A percentile compares a stretch with the other conserved stretches of the same genome.
These are phyloP conservation scores for Melieria picta DNA, from an alignment of 2,888 invertebrate genomes.

Conservation along the genomic window DNA sequence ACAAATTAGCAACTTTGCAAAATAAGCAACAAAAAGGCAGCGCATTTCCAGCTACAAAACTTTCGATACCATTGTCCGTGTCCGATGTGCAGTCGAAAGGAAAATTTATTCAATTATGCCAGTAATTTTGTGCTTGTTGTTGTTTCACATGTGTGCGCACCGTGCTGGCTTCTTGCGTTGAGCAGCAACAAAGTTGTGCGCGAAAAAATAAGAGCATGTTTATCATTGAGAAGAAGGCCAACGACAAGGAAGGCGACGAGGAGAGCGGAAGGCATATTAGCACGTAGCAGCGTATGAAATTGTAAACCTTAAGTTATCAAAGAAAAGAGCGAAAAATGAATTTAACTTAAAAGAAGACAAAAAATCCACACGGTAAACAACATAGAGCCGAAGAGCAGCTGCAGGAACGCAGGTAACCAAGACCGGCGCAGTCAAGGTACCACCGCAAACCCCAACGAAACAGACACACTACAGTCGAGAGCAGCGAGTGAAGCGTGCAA, in stretches of 20 bases:
- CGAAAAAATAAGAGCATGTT: conserved; percentile 14
- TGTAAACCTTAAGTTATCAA: conserved; percentile 7
- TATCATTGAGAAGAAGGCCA: background rate
- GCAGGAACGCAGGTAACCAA: too few relatives aligned
- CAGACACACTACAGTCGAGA: conserved; percentile 7
- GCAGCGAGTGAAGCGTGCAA: conserved; percentile 55
- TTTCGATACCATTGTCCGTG: conserved; percentile 21
- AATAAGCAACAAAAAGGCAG: conserved; percentile 1
- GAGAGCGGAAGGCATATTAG: too few relatives aligned
- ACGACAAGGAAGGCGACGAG: too few relatives aligned
- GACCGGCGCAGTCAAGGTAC: too few relatives aligned
- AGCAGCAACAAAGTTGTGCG: background rate
- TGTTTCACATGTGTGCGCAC: background rate
- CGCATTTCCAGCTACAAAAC: conserved; percentile 5
- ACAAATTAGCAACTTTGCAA: background rate
- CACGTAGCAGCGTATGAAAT: too few relatives aligned
- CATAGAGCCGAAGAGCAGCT: too few relatives aligned
- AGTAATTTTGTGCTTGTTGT: conserved; percentile 10
- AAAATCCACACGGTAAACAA: background rate
- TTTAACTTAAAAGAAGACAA: background rate
- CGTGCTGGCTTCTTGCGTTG: background rate
- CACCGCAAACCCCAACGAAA: too few relatives aligned
- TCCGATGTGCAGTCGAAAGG: conserved; percentile 21
- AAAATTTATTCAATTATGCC: conserved; percentile 24
- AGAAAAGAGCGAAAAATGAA: conserved; percentile 6